Evolutionary conservation across 1,140 invertebrate species (phyloP).

Genomic region (Homarus americanus): DNA sequence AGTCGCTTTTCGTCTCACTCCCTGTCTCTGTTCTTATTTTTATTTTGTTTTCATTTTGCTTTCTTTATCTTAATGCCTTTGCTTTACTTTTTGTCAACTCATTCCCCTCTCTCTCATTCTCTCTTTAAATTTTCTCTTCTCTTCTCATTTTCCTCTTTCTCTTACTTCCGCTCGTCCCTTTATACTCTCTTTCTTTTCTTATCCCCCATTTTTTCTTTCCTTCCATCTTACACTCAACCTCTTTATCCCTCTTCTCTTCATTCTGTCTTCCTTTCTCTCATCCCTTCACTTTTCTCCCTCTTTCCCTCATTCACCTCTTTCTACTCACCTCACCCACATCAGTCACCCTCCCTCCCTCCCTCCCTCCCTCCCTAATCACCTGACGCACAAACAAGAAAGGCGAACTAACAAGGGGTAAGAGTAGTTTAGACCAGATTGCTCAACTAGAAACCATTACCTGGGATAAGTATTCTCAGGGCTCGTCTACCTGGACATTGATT

Average conservation of each 20-base stretch:
- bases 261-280: neutral
- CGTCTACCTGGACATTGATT: conserved; percentile 14
- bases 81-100: no score
- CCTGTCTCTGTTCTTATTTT: neutral
- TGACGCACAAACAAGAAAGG: no score
- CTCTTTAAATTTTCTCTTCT: conserved; percentile 1
- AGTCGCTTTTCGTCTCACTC: no score
- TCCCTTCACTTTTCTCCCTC: neutral
- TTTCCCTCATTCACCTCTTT: neutral
- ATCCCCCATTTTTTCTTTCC: conserved; percentile 4
- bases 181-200: conserved; percentile 14
- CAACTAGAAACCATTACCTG: neutral
- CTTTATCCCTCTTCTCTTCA: neutral
- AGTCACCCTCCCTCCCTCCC: no score
- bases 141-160: neutral
- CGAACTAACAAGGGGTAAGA: no score
- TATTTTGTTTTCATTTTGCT: no score
- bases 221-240: neutral
- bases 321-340: neutral
- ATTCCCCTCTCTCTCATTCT: neutral
- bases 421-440: conserved; percentile 9
- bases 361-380: no score
- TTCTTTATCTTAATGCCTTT: no score
- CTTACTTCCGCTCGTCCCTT: neutral
- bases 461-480: neutral